These are phyloP conservation scores for Nothocercus julius DNA, from an alignment of 2,113 vertebrate species.

Conservation along the genomic window DNA sequence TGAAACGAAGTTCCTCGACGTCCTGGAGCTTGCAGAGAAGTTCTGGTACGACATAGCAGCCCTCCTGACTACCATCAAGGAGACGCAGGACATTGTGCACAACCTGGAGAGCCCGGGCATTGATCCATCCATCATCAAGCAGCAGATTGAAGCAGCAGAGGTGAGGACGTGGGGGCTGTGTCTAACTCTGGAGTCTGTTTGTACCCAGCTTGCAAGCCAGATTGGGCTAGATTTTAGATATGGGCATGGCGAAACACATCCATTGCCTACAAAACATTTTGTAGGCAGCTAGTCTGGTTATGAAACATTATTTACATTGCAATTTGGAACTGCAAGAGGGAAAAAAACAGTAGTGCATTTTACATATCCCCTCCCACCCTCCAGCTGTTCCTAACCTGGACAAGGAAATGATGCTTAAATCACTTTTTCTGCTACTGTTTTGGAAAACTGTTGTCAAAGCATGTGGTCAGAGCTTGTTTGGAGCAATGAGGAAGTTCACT, in stretches of 20 bases:
- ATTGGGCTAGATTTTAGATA: rapidly evolving
- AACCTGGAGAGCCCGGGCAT: conserved; percentile 98
- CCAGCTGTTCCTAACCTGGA: neutral
- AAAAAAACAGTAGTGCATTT: neutral
- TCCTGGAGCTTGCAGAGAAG: conserved; percentile 93
- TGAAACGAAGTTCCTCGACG: conserved; percentile 94
- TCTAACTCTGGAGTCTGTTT: neutral
- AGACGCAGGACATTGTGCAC: conserved; percentile 94
- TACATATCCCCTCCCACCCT: neutral
- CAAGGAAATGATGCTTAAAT: neutral
- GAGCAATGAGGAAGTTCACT: neutral
- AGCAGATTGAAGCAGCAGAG: conserved; percentile 97
- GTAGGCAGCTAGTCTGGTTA: rapidly evolving
- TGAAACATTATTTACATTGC: neutral
- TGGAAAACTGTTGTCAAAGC: neutral
- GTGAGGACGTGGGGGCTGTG: conserved; percentile 48
- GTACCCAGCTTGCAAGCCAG: neutral
- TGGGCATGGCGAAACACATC: rapidly evolving
- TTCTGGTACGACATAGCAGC: conserved; percentile 98
- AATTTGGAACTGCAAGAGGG: neutral
- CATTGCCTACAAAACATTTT: neutral
- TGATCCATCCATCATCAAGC: conserved; percentile 98
- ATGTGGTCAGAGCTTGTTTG: neutral
- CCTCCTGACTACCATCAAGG: conserved; percentile 91
- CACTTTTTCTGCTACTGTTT: neutral